These are phyloP conservation scores for Litocranius walleri DNA, from an alignment of 2,113 vertebrate species.

Conservation along the genomic window DNA sequence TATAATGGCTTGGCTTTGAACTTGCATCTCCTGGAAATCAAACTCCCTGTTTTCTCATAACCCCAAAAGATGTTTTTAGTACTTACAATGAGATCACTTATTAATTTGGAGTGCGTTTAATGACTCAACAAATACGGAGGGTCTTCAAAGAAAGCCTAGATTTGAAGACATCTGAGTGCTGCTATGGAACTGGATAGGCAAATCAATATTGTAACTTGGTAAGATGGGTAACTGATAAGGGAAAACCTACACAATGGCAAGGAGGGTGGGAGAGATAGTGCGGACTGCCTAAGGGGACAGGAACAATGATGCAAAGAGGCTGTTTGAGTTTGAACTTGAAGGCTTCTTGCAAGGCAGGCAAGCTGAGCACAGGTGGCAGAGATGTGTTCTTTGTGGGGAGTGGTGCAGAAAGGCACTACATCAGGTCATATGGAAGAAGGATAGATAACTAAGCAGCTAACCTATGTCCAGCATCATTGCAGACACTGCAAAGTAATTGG, in stretches of 20 bases:
- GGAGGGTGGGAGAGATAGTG: not conserved
- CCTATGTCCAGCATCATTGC: not conserved
- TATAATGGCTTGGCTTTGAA: not conserved
- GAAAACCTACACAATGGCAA: accelerated
- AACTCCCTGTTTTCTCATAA: not conserved
- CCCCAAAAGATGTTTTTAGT: not conserved
- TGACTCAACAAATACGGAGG: not conserved
- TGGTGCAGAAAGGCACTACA: not conserved
- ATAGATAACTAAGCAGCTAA: not conserved
- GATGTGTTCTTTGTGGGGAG: not conserved
- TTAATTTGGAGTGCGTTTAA: not conserved
- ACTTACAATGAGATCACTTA: not conserved
- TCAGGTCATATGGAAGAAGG: not conserved
- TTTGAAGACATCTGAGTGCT: not conserved
- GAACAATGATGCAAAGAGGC: accelerated
- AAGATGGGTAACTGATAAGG: accelerated
- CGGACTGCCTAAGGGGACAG: not conserved
- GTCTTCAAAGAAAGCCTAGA: not conserved
- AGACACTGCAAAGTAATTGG: not conserved
- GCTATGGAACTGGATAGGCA: not conserved
- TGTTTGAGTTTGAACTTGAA: not conserved
- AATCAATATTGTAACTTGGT: not conserved
- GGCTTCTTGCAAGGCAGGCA: not conserved
- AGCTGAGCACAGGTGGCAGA: not conserved
- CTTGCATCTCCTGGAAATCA: not conserved